A percentile compares a stretch with the other conserved stretches of the same genome.
Evolutionary conservation across 2,113 vertebrate species (phyloP).

Genomic region (Onychostruthus taczanowskii): DNA sequence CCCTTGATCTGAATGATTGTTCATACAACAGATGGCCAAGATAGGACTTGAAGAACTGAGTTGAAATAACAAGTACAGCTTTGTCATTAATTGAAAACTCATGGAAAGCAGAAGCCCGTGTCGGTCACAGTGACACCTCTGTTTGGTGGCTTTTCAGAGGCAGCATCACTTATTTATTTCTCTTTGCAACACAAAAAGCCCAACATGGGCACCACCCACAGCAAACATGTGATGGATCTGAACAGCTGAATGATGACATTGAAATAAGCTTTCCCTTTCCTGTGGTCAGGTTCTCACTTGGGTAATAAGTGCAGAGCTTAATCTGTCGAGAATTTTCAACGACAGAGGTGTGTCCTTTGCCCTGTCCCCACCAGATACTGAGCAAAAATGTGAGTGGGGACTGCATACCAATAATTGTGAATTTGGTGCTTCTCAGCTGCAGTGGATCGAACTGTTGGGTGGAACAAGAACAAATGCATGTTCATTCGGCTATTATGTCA

Average conservation of each 20-base stretch:
- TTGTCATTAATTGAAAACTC: not conserved
- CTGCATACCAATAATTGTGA: not conserved
- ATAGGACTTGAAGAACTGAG: not conserved
- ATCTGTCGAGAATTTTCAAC: not conserved
- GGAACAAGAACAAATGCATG: rapidly evolving
- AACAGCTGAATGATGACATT: not conserved
- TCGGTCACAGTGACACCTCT: not conserved
- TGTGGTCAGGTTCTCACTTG: not conserved
- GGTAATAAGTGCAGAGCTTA: not conserved
- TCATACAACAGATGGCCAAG: not conserved
- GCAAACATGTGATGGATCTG: not conserved
- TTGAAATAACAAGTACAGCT: not conserved
- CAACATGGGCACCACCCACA: not conserved
- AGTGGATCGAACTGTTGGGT: not conserved
- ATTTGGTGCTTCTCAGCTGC: not conserved
- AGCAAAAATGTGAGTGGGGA: not conserved
- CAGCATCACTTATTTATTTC: not conserved
- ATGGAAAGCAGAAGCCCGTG: not conserved
- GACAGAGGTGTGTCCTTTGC: not conserved
- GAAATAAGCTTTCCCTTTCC: not conserved
- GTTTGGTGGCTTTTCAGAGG: not conserved
- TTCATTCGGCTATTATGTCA: not conserved
- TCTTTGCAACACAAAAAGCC: not conserved
- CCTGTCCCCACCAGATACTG: not conserved
- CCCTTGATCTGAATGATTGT: not conserved